Evolutionary conservation across 1,140 invertebrate species (phyloP), one percentile per base, ranked within the genome.

Genomic region (Atta texana): DNA sequence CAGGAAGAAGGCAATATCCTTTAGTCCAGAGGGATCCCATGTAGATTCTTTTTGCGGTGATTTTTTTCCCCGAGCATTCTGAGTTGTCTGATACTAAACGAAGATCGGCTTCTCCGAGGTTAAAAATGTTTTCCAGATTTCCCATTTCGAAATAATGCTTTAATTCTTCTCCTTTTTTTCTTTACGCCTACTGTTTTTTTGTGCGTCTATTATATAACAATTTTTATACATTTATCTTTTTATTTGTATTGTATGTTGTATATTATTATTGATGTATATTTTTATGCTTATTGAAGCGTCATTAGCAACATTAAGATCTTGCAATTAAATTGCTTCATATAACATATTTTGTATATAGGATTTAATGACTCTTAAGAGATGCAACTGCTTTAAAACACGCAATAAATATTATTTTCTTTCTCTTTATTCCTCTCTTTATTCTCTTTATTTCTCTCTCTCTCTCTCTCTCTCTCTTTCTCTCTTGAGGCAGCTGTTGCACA

Each of bases 401-500:
- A 78, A 31, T 78, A 66, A 66, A 78, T 51, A 66, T 66, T 34
- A 34, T 34, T 44, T 77, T 61, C 14, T 75, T 7, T 51, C 16
- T 34, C 6, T 31, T 57, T 74, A 44, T 10, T 53, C 16, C 16
- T 8, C n/a, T n/a, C n/a, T n/a, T n/a, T n/a, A n/a, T 7, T 51
- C 16, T 34, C 6, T 31, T 57, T 74, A 44, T 10, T 53, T 21
- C 28, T 34, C 3, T 28, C 34, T 59, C 10, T 24, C 16, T 61
- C 74, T 49, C 34, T 31, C 4, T 57, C 0, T 44, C 39, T 55
- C 16, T 21, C 28, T 18, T 3, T 51, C 49, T 44, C 24, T 8
- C 51, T 39, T 68, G 55, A 59, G 24, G 55, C 63, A 78, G 53
- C 72, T 77, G 69, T 76, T 57, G 86, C 57, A 55, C 77, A 77